These are phyloP conservation scores for Drosophila meridionalis DNA, from an alignment of 2,888 invertebrate species.

Conservation along the genomic window DNA sequence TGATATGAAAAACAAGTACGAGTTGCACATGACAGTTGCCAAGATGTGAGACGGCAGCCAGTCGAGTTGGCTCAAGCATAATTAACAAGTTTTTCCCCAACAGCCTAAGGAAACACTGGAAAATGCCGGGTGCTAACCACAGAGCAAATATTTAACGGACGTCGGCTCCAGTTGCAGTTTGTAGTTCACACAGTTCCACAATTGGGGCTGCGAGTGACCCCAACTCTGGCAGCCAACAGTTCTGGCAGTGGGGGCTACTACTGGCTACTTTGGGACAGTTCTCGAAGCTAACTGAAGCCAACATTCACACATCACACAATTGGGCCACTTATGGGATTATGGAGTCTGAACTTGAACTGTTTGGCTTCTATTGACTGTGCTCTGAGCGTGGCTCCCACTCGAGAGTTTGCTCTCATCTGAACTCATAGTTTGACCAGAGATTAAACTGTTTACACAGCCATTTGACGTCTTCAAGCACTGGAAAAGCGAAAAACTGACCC, in stretches of 20 bases:
- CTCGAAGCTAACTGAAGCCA: slow-evolving; percentile 21
- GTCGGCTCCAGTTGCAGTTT: slow-evolving; percentile 68
- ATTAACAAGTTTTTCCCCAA: slow-evolving; percentile 72
- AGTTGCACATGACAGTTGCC: slow-evolving; percentile 68
- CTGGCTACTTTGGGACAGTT: slow-evolving; percentile 33
- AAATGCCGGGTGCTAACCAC: slow-evolving; percentile 61
- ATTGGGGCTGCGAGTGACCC: slow-evolving; percentile 27
- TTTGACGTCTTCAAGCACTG: slow-evolving; percentile 36
- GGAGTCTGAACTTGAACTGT: slow-evolving; percentile 28
- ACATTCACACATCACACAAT: slow-evolving; percentile 59
- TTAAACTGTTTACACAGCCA: slow-evolving; percentile 61
- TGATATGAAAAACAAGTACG: slow-evolving; percentile 75
- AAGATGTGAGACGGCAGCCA: slow-evolving; percentile 40
- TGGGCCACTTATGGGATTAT: slow-evolving; percentile 70
- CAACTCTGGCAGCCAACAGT: slow-evolving; percentile 3
- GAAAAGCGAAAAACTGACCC: slow-evolving; percentile 18
- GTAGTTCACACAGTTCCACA: slow-evolving; percentile 55
- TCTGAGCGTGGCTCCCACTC: slow-evolving; percentile 28
- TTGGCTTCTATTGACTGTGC: slow-evolving; percentile 14
- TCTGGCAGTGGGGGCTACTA: slow-evolving; percentile 2
- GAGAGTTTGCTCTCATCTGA: slow-evolving; percentile 19
- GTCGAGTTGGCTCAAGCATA: slow-evolving; percentile 53
- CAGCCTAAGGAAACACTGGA: slow-evolving; percentile 41
- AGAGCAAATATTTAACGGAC: slow-evolving; percentile 61
- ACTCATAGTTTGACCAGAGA: slow-evolving; percentile 60